Conservation (phyloP, 2,113 vertebrate species). For the Aplodontia rufa region DNA sequence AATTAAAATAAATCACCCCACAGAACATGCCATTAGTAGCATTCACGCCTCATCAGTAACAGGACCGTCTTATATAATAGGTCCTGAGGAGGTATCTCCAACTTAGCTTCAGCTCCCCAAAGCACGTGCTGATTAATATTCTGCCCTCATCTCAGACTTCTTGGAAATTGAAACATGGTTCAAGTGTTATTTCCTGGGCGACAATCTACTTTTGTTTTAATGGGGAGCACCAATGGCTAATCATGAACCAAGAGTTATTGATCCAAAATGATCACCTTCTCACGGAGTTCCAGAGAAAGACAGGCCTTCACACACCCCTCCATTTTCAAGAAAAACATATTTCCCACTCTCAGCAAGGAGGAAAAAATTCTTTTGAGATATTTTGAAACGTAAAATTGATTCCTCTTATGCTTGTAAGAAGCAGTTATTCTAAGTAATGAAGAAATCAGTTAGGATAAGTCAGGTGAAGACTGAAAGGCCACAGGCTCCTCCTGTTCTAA, state of each 20-base stretch:
- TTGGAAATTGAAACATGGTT: slow-evolving; percentile 64
- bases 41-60: slow-evolving; percentile 95
- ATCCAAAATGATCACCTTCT: slow-evolving; percentile 22
- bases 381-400: not conserved
- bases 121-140: slow-evolving; percentile 71
- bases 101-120: slow-evolving; percentile 52
- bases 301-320: not conserved
- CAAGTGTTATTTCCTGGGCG: slow-evolving; percentile 53
- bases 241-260: slow-evolving; percentile 49
- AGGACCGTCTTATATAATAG: slow-evolving; percentile 90
- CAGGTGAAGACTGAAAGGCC: not conserved
- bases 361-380: not conserved
- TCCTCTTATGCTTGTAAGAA: not conserved
- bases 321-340: not conserved
- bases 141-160: slow-evolving; percentile 26
- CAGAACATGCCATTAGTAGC: slow-evolving; percentile 88
- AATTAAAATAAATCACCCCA: slow-evolving; percentile 96
- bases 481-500: not conserved
- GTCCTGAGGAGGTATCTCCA: slow-evolving; percentile 85
- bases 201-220: slow-evolving; percentile 71
- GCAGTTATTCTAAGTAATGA: not conserved
- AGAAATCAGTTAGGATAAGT: not conserved
- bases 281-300: not conserved
- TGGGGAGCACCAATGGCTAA: slow-evolving; percentile 54
- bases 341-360: not conserved